Percentiles rank a stretch among this genome's conserved stretches.
These are phyloP conservation scores for Aplocera efformata DNA, from an alignment of 2,888 invertebrate species.

Conservation along the genomic window DNA sequence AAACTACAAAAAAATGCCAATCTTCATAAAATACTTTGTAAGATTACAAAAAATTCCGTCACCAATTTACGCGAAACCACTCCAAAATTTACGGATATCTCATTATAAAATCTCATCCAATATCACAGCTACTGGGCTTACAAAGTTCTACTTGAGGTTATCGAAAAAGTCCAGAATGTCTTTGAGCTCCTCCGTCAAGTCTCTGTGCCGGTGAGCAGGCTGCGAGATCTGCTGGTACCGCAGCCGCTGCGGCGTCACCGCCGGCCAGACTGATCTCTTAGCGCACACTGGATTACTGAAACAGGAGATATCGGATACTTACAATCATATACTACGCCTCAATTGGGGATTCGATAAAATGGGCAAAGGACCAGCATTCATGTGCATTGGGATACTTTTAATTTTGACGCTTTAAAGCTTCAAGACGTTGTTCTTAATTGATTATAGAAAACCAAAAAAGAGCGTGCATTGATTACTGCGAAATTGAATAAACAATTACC, in stretches of 20 bases:
- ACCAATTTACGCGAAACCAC: background rate
- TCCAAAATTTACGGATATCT: conserved; percentile 3
- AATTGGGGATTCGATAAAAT: too few relatives aligned
- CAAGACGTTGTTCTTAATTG: too few relatives aligned
- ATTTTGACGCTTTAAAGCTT: too few relatives aligned
- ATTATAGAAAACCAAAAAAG: too few relatives aligned
- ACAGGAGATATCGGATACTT: conserved; percentile 15
- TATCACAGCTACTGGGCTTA: conserved; percentile 12
- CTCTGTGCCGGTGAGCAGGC: conserved; percentile 30
- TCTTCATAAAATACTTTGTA: conserved; percentile 4
- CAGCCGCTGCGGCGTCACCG: conserved; percentile 27
- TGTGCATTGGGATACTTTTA: too few relatives aligned
- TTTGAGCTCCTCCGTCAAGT: conserved; percentile 33
- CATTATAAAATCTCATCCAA: conserved; percentile 1
- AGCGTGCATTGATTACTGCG: too few relatives aligned
- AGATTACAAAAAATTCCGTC: conserved; percentile 5
- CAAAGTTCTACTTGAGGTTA: conserved; percentile 7
- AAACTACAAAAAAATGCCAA: conserved; percentile 3
- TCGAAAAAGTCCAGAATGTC: conserved; percentile 48
- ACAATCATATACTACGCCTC: too few relatives aligned
- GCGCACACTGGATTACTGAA: conserved; percentile 50
- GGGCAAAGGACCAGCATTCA: too few relatives aligned
- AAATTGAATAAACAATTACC: conserved; percentile 46
- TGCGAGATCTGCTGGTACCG: conserved; percentile 44
- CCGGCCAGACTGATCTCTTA: conserved; percentile 39